A percentile compares a stretch with the other conserved stretches of the same genome.
phyloP scores from a whole-genome alignment of 1,140 invertebrate species.

The Formica selysi region DNA sequence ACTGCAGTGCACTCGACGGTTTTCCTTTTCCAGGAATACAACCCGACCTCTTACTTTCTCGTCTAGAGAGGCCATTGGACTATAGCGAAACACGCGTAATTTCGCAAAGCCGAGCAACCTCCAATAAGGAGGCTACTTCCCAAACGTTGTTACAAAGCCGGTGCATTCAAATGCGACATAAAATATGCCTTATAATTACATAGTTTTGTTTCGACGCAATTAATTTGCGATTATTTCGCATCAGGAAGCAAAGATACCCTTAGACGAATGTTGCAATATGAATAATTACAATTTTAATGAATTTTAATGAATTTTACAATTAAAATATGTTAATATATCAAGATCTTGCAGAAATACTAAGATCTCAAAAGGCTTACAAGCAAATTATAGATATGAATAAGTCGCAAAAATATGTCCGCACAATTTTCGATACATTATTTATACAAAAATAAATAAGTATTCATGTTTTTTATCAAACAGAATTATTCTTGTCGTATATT shows the following conservation, averaged over 20 bases:
- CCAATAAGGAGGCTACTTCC: slow-evolving; percentile 33
- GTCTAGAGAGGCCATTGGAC: slow-evolving; percentile 54
- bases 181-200: slow-evolving; percentile 31
- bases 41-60: slow-evolving; percentile 63
- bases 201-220: slow-evolving; percentile 35
- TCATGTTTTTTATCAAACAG: background rate
- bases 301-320: background rate
- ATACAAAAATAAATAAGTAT: background rate
- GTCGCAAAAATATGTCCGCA: background rate
- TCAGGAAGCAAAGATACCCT: slow-evolving; percentile 9
- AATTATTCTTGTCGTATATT: background rate
- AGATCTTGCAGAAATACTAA: background rate
- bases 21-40: slow-evolving; percentile 68
- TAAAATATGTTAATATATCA: slow-evolving; percentile 30
- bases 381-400: background rate
- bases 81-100: slow-evolving; percentile 59
- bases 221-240: slow-evolving; percentile 54
- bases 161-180: slow-evolving; percentile 51
- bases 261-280: slow-evolving; percentile 17
- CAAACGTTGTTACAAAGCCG: slow-evolving; percentile 26
- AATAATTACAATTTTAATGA: slow-evolving; percentile 49
- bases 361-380: background rate
- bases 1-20: slow-evolving; percentile 72
- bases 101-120: slow-evolving; percentile 38
- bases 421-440: background rate